Evolutionary conservation across 1,140 invertebrate genomes (phyloP).

Genomic region (Leptopilina clavipes): DNA sequence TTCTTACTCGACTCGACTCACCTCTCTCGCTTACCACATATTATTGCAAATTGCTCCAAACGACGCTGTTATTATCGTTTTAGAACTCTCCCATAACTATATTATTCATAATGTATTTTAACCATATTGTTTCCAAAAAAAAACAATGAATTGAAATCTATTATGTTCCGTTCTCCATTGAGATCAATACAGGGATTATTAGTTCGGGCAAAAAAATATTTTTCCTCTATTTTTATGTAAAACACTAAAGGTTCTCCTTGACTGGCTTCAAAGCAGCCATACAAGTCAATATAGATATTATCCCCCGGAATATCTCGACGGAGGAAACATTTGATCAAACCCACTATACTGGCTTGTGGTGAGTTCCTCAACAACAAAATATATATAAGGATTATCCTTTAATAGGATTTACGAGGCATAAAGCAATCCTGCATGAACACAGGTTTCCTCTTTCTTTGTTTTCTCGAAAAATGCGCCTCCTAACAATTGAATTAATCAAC

Average conservation of each 20-base stretch:
- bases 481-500: neutral
- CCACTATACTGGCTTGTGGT: neutral
- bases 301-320: neutral
- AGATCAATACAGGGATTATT: too few species aligned
- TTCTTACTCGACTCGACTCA: slow-evolving; percentile 1
- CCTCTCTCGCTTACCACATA: neutral
- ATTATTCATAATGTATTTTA: neutral
- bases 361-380: neutral
- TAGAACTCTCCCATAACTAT: neutral
- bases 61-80: neutral
- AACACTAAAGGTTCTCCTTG: neutral
- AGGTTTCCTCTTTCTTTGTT: neutral
- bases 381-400: slow-evolving; percentile 27
- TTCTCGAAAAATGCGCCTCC: too few species aligned
- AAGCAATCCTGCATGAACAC: neutral
- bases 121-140: too few species aligned
- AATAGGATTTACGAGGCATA: slow-evolving; percentile 17
- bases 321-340: slow-evolving; percentile 19
- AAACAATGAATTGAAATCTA: too few species aligned
- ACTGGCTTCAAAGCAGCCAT: slow-evolving; percentile 23
- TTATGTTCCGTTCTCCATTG: too few species aligned
- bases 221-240: slow-evolving; percentile 1
- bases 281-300: slow-evolving; percentile 27
- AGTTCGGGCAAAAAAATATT: too few species aligned
- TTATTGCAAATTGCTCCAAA: slow-evolving; percentile 31